Percentiles rank a stretch among this genome's conserved stretches.
Evolutionary conservation across 2,113 vertebrate species (phyloP).

Genomic region (Rhea americana): DNA sequence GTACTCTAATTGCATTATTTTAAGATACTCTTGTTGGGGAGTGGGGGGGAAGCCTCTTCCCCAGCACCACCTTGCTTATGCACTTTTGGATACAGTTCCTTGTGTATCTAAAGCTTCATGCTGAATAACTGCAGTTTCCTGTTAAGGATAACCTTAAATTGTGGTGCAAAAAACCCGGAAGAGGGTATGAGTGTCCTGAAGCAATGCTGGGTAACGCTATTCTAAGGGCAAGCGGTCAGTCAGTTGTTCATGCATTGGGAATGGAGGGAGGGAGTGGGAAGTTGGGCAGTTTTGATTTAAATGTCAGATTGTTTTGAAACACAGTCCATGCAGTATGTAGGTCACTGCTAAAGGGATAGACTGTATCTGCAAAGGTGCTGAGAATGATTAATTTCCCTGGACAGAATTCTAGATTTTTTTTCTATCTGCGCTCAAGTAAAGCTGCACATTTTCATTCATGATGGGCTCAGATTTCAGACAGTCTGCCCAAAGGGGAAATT

Average conservation of each 20-base stretch:
- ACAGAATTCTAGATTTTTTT: background rate
- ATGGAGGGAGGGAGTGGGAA: accelerated
- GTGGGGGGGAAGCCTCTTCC: too few species aligned
- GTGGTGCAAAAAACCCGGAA: background rate
- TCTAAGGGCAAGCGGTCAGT: accelerated
- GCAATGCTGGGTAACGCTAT: accelerated
- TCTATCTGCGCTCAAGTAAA: background rate
- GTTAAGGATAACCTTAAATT: background rate
- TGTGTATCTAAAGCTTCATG: accelerated
- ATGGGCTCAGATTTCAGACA: slow-evolving; percentile 28
- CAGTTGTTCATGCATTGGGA: accelerated
- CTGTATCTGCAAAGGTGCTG: slow-evolving; percentile 51
- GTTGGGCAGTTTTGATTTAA: background rate
- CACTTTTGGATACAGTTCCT: accelerated
- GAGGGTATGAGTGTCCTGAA: accelerated
- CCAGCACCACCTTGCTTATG: accelerated
- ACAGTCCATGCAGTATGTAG: background rate
- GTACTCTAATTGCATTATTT: background rate
- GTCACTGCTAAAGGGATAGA: slow-evolving; percentile 31
- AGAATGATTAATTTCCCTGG: slow-evolving; percentile 47
- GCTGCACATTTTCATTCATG: slow-evolving; percentile 8
- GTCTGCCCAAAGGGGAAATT: slow-evolving; percentile 43
- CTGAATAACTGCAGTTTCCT: too few species aligned
- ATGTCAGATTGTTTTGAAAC: slow-evolving; percentile 1
- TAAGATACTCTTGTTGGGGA: background rate